Base-by-base conservation (phyloP, 1,140 invertebrate species). In the Hypothenemus hampei region DNA sequence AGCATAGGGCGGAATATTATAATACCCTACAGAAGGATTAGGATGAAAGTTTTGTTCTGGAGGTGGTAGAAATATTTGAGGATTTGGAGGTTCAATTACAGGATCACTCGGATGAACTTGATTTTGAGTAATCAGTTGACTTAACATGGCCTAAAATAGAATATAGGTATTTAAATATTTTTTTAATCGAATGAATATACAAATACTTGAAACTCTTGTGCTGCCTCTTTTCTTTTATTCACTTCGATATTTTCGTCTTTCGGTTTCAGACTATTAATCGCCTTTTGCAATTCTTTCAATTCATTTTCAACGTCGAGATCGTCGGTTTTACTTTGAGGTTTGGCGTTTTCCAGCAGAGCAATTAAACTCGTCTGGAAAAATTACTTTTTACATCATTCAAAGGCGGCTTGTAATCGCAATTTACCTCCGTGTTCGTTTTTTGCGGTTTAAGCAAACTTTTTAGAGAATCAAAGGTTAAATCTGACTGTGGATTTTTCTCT, bases 201-300 rank as follows among this genome's bases (percentile, higher is more conserved):
- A 22, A 43, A 13, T 35, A 50, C 44, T 31, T 56, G 53, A 37
- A 56, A 56, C n/a, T 47, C 43, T 31, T 47, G 19, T 2, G 19
- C n/a, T 10, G 19, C 52, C 5, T 55, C 35, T 16, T 48, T 49
- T 20, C 39, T 46, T 16, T 16, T 23, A 5, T n/a, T 15, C 15
- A 46, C 39, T 10, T 16, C 24, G 0, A 22, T 4, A 10, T 2
- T 33, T 29, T 61, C 62, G 19, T 69, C 63, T 44, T 64, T 63
- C 4, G 62, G 61, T 24, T 43, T 60, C 20, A 66, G 24, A 16
- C 50, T 63, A 26, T 62, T 60, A 21, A 69, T 68, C 1, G 50
- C 66, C 10, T 40, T 31, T 45, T 67, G 60, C n/a, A 68, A 48
- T 16, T 59, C 15, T 37, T 58, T 54, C 7, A 68, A 54, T 44